These are phyloP conservation scores for Leguminivora glycinivorella DNA, from an alignment of 1,140 invertebrate genomes.

Conservation along the genomic window DNA sequence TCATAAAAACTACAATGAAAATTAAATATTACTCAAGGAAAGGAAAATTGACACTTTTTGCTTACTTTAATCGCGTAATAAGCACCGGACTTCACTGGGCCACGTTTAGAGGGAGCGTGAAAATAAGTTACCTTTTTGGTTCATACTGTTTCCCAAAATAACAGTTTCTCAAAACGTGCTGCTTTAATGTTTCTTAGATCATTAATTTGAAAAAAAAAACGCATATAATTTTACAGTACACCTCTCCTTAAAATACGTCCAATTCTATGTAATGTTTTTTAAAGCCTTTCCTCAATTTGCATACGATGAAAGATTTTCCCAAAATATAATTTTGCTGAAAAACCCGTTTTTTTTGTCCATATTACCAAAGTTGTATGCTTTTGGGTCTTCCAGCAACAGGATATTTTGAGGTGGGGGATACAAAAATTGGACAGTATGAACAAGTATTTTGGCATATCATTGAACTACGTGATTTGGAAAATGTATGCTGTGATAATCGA, in stretches of 20 bases:
- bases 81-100: not conserved
- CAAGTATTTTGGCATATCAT: not conserved
- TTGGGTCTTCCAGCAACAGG: too few species aligned
- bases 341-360: too few species aligned
- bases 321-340: not conserved
- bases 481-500: too few species aligned
- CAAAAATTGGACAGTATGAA: not conserved
- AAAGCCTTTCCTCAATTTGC: not conserved
- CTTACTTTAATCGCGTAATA: not conserved
- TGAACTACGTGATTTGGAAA: not conserved
- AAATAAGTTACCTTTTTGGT: not conserved
- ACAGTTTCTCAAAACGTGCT: not conserved
- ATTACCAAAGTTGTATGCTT: too few species aligned
- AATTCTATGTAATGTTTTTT: not conserved
- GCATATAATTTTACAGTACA: too few species aligned
- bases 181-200: not conserved
- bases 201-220: too few species aligned
- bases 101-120: slow-evolving; percentile 3
- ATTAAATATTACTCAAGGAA: not conserved
- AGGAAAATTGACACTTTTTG: slow-evolving; percentile 7
- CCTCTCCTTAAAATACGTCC: too few species aligned
- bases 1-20: slow-evolving; percentile 27
- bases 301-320: not conserved
- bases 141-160: not conserved
- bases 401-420: too few species aligned